Evolutionary conservation across 2,797 vertebrate species (phyloP).

Genomic region (Valencia hispanica): DNA sequence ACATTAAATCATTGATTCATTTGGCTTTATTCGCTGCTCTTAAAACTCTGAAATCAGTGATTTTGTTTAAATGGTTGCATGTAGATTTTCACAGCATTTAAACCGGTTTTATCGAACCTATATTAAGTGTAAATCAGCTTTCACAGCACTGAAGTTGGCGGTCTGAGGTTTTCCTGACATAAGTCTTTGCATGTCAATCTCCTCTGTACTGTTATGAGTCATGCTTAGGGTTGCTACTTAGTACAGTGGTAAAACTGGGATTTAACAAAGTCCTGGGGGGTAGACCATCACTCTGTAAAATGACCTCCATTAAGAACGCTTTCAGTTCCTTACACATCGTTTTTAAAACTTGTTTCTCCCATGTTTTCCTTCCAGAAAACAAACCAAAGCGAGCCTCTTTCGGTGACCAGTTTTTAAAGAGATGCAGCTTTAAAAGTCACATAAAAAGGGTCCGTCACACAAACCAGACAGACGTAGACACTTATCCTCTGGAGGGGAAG

Average conservation of each 20-base stretch:
- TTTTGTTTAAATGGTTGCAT: background rate
- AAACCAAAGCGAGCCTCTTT: background rate
- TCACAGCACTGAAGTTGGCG: background rate
- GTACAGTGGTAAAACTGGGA: background rate
- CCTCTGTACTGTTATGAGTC: background rate
- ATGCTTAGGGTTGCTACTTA: background rate
- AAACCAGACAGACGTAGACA: background rate
- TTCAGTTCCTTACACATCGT: background rate
- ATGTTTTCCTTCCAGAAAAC: background rate
- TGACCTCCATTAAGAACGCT: background rate
- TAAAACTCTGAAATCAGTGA: background rate
- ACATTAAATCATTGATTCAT: background rate
- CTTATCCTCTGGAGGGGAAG: background rate
- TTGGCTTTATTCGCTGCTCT: background rate
- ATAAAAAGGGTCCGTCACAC: background rate
- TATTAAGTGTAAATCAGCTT: background rate
- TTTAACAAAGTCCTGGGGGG: background rate
- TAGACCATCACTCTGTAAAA: too few relatives aligned
- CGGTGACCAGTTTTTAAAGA: background rate
- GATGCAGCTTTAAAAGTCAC: background rate
- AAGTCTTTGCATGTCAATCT: background rate
- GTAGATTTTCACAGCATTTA: background rate
- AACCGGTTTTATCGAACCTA: background rate
- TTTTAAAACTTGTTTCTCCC: background rate
- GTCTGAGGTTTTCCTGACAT: background rate